Base-by-base conservation (phyloP, 1,140 invertebrate species). In the Caenorhabditis latens region DNA sequence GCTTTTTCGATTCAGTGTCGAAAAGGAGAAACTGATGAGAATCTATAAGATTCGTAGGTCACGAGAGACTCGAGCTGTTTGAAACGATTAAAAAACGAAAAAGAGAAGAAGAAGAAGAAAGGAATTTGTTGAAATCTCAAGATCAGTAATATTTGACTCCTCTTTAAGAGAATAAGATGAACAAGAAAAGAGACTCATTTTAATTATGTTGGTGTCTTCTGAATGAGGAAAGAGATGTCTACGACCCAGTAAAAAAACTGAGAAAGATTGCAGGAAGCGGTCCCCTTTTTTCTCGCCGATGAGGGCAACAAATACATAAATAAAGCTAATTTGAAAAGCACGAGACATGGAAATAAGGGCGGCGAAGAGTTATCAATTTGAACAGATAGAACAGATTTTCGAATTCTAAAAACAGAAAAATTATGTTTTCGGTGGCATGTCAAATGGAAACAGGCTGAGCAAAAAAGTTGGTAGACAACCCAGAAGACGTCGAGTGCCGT, bases 61-160 rank as follows among this genome's bases (percentile, higher is more conserved):
- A 75, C 67, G 67, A 48, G 67, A 65, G 19, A 46, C 67, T 71
- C 8, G 65, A 71, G 65, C 40, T 16, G 50, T 53, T 46, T 2
- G n/a, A 46, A 48, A 46, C 19, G 43, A 75, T 19, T 19, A 75
- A 75, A 21, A 46, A 75, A 75, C 43, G 63, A 67, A 42, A 19
- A 67, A 67, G 32, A 13, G 24, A 42, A 42, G 24, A 16, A n/a
- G n/a, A 48, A 21, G n/a, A 75, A 75, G 16, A n/a, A n/a, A n/a
- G 40, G 67, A n/a, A 75, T 75, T 75, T 48, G 4, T 48, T 75
- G 42, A 75, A 75, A 75, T 43, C 67, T 75, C 67, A 75, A 75
- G 40, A 75, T 75, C 61, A 40, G 32, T 65, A 65, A 14, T 40
- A 65, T 40, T 65, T 65, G 61, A 65, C 61, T 65, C 32, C 61